These are phyloP conservation scores for Oncorhynchus clarkii DNA, from an alignment of 2,113 vertebrate genomes.

Conservation along the genomic window DNA sequence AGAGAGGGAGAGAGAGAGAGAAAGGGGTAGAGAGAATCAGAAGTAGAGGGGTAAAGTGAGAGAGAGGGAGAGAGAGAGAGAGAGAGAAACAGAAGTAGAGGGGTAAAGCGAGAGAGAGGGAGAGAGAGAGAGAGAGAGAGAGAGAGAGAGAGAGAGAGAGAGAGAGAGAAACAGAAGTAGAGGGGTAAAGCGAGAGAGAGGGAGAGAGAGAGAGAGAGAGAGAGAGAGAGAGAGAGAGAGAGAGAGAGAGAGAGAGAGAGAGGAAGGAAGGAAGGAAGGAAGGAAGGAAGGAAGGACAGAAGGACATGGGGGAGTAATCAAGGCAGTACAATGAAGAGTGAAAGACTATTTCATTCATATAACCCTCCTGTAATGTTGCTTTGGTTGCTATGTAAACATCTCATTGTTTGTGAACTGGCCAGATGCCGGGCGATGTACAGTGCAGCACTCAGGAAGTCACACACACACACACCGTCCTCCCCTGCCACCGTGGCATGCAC, in stretches of 20 bases:
- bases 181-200: too few relatives aligned
- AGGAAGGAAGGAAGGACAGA: too few relatives aligned
- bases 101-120: neutral
- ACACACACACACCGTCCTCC: slow-evolving; percentile 4
- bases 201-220: too few relatives aligned
- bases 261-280: too few relatives aligned
- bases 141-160: too few relatives aligned
- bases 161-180: too few relatives aligned
- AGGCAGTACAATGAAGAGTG: neutral
- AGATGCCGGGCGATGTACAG: slow-evolving; percentile 2
- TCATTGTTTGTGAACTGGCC: slow-evolving; percentile 9
- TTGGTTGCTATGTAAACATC: slow-evolving; percentile 40
- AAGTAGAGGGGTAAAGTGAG: too few relatives aligned
- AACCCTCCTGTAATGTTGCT: slow-evolving; percentile 15
- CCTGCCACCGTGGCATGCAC: neutral
- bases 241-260: too few relatives aligned
- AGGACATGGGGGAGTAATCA: neutral
- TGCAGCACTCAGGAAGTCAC: slow-evolving; percentile 1
- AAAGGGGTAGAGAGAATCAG: too few relatives aligned
- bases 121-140: neutral
- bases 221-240: too few relatives aligned
- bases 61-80: too few relatives aligned
- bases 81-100: neutral
- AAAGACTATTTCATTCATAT: neutral
- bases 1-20: too few relatives aligned